Base-by-base conservation (phyloP, 2,888 invertebrate species). In the Plebejus argus region DNA sequence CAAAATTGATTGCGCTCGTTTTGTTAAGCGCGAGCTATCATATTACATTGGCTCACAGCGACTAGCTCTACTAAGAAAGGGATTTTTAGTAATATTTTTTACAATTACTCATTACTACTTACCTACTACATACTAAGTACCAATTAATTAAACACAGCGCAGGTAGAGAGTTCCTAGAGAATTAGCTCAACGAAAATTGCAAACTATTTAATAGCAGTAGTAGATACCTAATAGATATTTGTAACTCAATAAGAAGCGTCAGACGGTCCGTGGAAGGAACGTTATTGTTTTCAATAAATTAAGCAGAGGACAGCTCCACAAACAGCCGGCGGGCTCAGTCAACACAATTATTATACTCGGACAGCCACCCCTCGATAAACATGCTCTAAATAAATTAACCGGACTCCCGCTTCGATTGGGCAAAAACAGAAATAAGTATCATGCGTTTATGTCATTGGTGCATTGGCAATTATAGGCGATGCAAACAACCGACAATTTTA, bases 261-360 rank as follows among this genome's bases (percentile, higher is more conserved):
- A 79, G 77, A 56, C 70, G 70, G 71, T 80, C 80, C 79, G 78
- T 81, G 77, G 83, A 82, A 81, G 83, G 81, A 84, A 53, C 74
- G 53, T 84, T 88, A 90, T 92, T 94, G 94, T 94, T 94, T 93
- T 93, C 92, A 91, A 93, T 93, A 91, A 93, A 93, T 94, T 94
- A 93, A 87, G 84, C 87, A 85, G 80, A 90, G 90, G 90, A 90
- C 91, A 90, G 82, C 89, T 89, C 84, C 80, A 84, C 86, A 91
- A 93, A 93, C 89, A 93, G 87, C 94, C 92, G 78, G 39, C 79
- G 87, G 94, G 81, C 88, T 93, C 86, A 88, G 91, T 91, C 91
- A 94, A 94, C 93, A 94, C 93, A 94, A 94, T 94, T 94, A 94
- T 93, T 93, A 93, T 93, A 89, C 92, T 92, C 90, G 93, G 93